Evolutionary conservation across 2,888 invertebrate genomes (phyloP).

Genomic region (Tipula vernalis): DNA sequence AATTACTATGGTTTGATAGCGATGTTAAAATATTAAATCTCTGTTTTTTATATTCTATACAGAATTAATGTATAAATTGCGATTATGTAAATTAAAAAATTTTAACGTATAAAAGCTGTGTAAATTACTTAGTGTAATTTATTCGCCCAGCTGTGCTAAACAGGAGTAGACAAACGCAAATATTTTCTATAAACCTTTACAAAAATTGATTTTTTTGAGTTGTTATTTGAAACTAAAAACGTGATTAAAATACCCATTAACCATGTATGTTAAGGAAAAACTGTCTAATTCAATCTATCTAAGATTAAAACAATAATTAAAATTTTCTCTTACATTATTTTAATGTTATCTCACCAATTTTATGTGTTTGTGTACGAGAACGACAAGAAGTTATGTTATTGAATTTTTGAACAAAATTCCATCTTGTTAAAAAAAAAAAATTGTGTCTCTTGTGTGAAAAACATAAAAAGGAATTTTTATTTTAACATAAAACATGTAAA

Average conservation of each 20-base stretch:
- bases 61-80: no score
- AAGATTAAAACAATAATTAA: neutral
- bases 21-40: no score
- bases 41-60: no score
- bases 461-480: neutral
- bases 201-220: no score
- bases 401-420: neutral
- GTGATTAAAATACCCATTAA: neutral
- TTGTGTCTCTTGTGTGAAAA: neutral
- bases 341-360: neutral
- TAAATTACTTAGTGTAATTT: no score
- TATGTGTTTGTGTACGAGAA: neutral
- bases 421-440: neutral
- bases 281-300: neutral
- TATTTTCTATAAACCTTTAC: no score
- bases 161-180: no score
- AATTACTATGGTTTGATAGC: no score
- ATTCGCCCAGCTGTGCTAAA: no score
- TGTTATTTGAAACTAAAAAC: no score
- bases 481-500: neutral
- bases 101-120: no score
- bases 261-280: neutral
- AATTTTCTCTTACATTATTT: neutral
- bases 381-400: neutral
- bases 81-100: no score